These are phyloP conservation scores for Bombyx huttoni DNA, from an alignment of 2,888 invertebrate genomes.

Conservation along the genomic window DNA sequence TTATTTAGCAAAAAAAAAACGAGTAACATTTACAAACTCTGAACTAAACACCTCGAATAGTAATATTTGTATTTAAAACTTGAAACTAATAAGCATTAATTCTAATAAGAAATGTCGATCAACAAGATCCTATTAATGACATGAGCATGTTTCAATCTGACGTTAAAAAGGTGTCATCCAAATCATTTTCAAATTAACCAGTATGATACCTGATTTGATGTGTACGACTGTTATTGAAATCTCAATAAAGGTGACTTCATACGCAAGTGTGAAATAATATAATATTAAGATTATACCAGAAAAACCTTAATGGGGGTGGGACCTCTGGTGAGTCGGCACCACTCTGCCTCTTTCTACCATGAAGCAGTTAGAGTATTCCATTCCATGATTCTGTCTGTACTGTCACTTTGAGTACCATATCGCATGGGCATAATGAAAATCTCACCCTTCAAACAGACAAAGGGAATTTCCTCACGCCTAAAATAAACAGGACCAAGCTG, in stretches of 20 bases:
- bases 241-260: background rate
- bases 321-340: no score
- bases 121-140: slow-evolving; percentile 5
- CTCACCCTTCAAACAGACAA: no score
- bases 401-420: no score
- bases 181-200: slow-evolving; percentile 23
- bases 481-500: no score
- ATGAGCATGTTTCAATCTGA: background rate
- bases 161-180: slow-evolving; percentile 17
- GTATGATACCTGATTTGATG: slow-evolving; percentile 11
- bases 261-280: background rate
- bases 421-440: no score
- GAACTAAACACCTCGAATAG: background rate
- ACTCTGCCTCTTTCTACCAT: no score
- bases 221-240: slow-evolving; percentile 10
- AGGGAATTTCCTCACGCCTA: no score
- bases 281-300: background rate
- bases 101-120: background rate
- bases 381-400: no score
- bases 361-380: no score
- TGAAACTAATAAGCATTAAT: background rate
- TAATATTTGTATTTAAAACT: background rate
- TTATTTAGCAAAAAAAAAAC: no score
- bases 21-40: no score
- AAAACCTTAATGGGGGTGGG: background rate